phyloP scores from a whole-genome alignment of 2,888 invertebrate genomes.

The Polydrusus pterygomalis region DNA sequence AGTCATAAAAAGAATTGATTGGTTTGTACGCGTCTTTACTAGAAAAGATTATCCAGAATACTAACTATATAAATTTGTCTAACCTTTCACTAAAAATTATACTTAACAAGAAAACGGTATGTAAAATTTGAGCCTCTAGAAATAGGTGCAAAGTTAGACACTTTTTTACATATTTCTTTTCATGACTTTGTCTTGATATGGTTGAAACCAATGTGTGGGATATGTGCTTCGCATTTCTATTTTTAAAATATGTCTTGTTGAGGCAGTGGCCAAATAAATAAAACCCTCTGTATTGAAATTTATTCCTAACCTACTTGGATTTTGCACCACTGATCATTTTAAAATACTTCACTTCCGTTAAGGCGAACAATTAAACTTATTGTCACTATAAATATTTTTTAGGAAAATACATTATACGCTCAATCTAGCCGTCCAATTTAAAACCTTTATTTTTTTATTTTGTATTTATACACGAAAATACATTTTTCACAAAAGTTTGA shows the following conservation, averaged over 20 bases:
- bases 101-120: constrained; percentile 6
- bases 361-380: constrained; percentile 15
- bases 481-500: no score
- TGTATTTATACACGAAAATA: no score
- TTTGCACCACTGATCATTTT: background rate
- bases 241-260: constrained; percentile 29
- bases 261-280: constrained; percentile 69
- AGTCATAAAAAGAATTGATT: constrained; percentile 14
- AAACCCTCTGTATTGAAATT: constrained; percentile 70
- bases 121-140: constrained; percentile 28
- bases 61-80: constrained; percentile 2
- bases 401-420: constrained; percentile 10
- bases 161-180: constrained; percentile 2
- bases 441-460: background rate
- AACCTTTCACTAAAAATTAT: constrained; percentile 21
- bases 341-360: background rate
- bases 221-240: constrained; percentile 62
- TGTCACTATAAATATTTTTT: constrained; percentile 25
- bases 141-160: constrained; percentile 23
- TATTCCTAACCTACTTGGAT: constrained; percentile 59
- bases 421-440: background rate
- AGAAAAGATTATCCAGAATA: background rate
- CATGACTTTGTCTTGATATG: constrained; percentile 12
- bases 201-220: constrained; percentile 56
- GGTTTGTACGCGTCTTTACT: background rate